Evolutionary conservation across 2,888 invertebrate species (phyloP).

Genomic region (Cryptus armator): DNA sequence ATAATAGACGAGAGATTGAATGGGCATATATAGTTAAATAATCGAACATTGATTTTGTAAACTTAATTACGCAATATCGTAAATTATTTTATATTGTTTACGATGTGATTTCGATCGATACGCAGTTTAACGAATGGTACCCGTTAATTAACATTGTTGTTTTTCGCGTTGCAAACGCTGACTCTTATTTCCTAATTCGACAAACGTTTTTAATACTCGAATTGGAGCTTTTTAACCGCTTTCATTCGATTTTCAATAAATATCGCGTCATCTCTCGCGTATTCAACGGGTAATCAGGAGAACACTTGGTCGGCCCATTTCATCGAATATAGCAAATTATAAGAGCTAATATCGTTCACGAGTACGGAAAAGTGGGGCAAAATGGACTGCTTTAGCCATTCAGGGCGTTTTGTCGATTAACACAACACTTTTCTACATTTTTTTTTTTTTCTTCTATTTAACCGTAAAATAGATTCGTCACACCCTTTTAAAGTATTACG

Average conservation of each 20-base stretch:
- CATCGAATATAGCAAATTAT: not conserved
- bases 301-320: not conserved
- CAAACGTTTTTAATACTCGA: constrained; percentile 33
- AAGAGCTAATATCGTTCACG: no score
- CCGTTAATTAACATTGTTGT: not conserved
- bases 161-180: not conserved
- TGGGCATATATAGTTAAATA: not conserved
- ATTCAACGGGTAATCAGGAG: not conserved
- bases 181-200: constrained; percentile 15
- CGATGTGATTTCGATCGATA: not conserved
- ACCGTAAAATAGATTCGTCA: no score
- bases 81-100: not conserved
- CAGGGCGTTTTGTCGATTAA: no score
- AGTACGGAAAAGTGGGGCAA: no score
- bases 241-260: constrained; percentile 19
- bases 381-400: no score
- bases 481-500: no score
- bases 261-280: constrained; percentile 22
- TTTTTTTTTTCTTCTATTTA: no score
- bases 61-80: not conserved
- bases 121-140: no score
- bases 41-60: not conserved
- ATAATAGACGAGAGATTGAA: not conserved
- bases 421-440: no score
- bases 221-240: constrained; percentile 31